A percentile compares a stretch with the other conserved stretches of the same genome.
phyloP scores from a whole-genome alignment of 2,888 invertebrate genomes.

The Phyto melanocephala region DNA sequence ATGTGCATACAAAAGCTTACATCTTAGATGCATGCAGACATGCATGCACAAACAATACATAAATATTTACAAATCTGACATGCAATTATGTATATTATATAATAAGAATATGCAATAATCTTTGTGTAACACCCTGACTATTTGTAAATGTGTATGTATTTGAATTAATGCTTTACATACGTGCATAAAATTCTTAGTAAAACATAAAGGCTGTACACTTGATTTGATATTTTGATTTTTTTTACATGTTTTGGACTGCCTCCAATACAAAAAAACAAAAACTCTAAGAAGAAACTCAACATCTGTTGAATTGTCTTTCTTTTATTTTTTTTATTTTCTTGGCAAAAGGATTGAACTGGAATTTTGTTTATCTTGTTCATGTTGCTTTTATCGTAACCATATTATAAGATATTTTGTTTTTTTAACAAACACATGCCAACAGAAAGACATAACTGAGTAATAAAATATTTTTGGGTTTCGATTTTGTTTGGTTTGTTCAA shows the following conservation, averaged over 20 bases:
- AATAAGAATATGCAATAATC: not conserved
- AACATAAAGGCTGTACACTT: conserved; percentile 70
- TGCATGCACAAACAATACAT: too few relatives aligned
- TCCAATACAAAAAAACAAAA: conserved; percentile 21
- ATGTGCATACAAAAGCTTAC: too few relatives aligned
- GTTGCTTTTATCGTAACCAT: not conserved
- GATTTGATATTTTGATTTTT: conserved; percentile 75
- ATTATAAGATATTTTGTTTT: conserved; percentile 33
- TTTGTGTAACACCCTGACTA: not conserved
- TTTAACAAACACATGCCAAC: not conserved
- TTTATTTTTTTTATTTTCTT: conserved; percentile 23
- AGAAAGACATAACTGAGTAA: not conserved
- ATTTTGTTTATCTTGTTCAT: conserved; percentile 27
- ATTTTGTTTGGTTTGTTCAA: conserved; percentile 7
- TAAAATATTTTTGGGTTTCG: conserved; percentile 8
- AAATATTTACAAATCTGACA: too few relatives aligned
- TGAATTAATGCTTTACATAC: too few relatives aligned
- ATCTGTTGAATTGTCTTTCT: conserved; percentile 62
- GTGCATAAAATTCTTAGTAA: conserved; percentile 44
- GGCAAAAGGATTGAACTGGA: conserved; percentile 45
- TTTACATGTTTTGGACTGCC: conserved; percentile 20
- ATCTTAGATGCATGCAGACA: too few relatives aligned
- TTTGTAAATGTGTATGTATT: conserved; percentile 28
- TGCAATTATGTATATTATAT: too few relatives aligned
- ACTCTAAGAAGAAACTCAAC: conserved; percentile 23